Conservation (phyloP, 1,140 invertebrate genomes). For the Drosophila funebris region DNA sequence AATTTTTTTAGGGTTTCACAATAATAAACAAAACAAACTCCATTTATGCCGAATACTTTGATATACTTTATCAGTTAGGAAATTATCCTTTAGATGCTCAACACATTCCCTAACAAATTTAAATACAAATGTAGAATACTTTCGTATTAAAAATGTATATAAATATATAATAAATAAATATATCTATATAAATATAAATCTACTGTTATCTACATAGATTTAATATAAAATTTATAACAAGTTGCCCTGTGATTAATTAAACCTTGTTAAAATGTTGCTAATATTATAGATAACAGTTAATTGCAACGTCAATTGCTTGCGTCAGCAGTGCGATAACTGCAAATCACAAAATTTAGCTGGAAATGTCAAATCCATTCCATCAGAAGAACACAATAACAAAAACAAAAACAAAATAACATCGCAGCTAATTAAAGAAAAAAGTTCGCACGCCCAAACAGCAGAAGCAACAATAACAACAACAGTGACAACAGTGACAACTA, state of each 20-base stretch:
- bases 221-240: background rate
- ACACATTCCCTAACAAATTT: no score
- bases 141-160: no score
- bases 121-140: no score
- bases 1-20: no score
- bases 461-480: slow-evolving; percentile 1
- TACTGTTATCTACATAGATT: no score
- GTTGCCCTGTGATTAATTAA: slow-evolving; percentile 3
- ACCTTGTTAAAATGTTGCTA: background rate
- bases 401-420: slow-evolving; percentile 18
- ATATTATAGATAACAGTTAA: slow-evolving; percentile 14
- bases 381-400: slow-evolving; percentile 15
- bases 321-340: slow-evolving; percentile 23
- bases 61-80: no score
- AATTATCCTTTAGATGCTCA: no score
- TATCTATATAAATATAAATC: no score
- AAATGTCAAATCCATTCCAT: slow-evolving; percentile 69
- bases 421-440: slow-evolving; percentile 66
- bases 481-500: no score
- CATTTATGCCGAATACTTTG: no score
- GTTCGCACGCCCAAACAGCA: slow-evolving; percentile 32
- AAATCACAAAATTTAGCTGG: slow-evolving; percentile 1
- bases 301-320: slow-evolving; percentile 22
- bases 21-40: no score
- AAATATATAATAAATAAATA: no score